phyloP scores from a whole-genome alignment of 2,888 invertebrate genomes.

The Hirtodrosophila trivittata region DNA sequence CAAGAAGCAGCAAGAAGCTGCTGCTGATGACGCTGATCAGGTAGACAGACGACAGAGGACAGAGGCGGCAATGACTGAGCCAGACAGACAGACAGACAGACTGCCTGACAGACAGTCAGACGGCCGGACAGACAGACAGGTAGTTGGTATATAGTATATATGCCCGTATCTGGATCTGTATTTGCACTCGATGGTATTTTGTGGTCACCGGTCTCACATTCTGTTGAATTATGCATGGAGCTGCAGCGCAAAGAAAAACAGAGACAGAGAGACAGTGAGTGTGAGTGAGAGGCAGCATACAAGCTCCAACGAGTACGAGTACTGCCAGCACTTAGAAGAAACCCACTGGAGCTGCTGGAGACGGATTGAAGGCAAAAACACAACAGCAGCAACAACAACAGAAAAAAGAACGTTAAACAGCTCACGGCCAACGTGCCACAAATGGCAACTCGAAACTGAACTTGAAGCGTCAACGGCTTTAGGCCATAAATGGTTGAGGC shows the following conservation, averaged over 20 bases:
- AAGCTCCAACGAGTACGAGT: too few species aligned
- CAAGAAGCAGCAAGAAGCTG: conserved; percentile 26
- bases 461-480: conserved; percentile 57
- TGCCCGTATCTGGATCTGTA: conserved; percentile 49
- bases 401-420: conserved; percentile 20
- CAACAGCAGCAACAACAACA: too few species aligned
- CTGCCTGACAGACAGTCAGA: neutral
- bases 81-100: conserved; percentile 10
- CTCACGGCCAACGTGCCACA: conserved; percentile 44
- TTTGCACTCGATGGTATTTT: conserved; percentile 57
- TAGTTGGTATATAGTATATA: conserved; percentile 37
- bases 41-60: conserved; percentile 32
- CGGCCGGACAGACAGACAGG: conserved; percentile 31
- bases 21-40: conserved; percentile 25
- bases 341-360: conserved; percentile 16
- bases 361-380: conserved; percentile 1
- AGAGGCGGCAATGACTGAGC: conserved; percentile 35
- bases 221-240: conserved; percentile 69
- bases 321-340: conserved; percentile 38
- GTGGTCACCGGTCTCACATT: conserved; percentile 54
- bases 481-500: conserved; percentile 51
- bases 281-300: neutral
- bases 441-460: conserved; percentile 58
- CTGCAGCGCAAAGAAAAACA: conserved; percentile 2
- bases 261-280: conserved; percentile 14